phyloP scores from a whole-genome alignment of 2,797 vertebrate species.

The Sternotherus odoratus region DNA sequence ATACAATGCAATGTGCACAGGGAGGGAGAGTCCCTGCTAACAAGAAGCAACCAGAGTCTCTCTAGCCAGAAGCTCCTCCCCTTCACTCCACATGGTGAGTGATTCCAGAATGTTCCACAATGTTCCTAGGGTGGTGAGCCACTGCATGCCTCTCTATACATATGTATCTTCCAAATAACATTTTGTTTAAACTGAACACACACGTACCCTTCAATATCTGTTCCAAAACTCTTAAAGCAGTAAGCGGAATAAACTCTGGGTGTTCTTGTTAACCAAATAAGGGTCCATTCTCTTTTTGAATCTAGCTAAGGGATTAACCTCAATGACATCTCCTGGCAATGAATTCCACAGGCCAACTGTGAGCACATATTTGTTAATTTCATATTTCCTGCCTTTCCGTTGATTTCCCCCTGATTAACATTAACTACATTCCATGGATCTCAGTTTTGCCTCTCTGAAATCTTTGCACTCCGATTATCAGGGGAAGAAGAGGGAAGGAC shows the following conservation, averaged over 20 bases:
- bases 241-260: not conserved
- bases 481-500: not conserved
- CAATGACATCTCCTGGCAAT: not conserved
- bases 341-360: not conserved
- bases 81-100: too few relatives aligned
- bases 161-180: too few relatives aligned
- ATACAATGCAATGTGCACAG: too few relatives aligned
- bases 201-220: too few relatives aligned
- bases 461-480: not conserved
- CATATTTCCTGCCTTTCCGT: not conserved
- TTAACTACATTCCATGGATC: not conserved
- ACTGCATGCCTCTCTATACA: too few relatives aligned
- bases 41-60: too few relatives aligned
- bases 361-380: not conserved
- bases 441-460: not conserved
- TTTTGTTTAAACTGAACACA: too few relatives aligned
- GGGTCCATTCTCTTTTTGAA: not conserved
- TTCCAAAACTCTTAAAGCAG: not conserved
- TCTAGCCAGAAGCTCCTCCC: too few relatives aligned
- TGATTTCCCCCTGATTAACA: not conserved
- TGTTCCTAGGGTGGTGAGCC: too few relatives aligned
- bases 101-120: too few relatives aligned
- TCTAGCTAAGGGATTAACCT: fast-evolving
- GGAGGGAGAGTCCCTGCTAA: too few relatives aligned
- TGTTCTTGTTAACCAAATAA: not conserved